Base-by-base conservation (phyloP, 2,888 invertebrate species). In the Hirtodrosophila histrioides region DNA sequence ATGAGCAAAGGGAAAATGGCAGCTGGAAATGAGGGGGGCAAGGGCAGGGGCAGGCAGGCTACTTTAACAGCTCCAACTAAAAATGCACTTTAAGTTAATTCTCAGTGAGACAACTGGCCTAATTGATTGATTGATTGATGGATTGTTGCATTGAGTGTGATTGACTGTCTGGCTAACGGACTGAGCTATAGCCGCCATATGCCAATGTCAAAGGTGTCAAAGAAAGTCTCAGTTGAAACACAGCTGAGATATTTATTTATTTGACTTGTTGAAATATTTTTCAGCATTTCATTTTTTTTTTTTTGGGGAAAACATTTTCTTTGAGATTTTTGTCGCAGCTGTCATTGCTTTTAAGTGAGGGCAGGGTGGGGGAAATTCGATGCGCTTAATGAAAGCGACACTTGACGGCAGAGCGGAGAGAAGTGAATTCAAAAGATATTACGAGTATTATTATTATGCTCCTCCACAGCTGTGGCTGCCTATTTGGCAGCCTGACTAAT, bases 381-480 rank as follows among this genome's bases (percentile, higher is more conserved):
- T 75, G 78, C 77, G 83, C 77, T 72, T 78, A 85, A 84, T 86
- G 77, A 74, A 83, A 85, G 73, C 78, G 85, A 75, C 82, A 81
- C 85, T 81, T 65, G 63, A 61, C 48, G 51, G 12, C 12, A 24
- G 4, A 29, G 11, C 17, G n/a, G n/a, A 11, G 17, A n/a, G 11
- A 11, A 3, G 6, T n/a, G 9, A 35, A 17, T 37, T 17, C n/a
- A 57, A 27, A 40, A 66, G 17, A 51, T 49, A 58, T 60, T 69
- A 64, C 56, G 53, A 62, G 44, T 53, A 65, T 55, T 33, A 61
- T 62, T 24, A 29, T 40, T 33, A 35, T 40, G 9, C 48, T 35
- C n/a, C 37, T 11, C n/a, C 37, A n/a, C 23, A 48, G 49, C 17
- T 17, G 17, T 17, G 17, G 17, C 49, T 44, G 43, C 44, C 65